A percentile compares a stretch with the other conserved stretches of the same genome.
Conservation (phyloP, 2,888 invertebrate species). For the Galerucella nymphaeae region DNA sequence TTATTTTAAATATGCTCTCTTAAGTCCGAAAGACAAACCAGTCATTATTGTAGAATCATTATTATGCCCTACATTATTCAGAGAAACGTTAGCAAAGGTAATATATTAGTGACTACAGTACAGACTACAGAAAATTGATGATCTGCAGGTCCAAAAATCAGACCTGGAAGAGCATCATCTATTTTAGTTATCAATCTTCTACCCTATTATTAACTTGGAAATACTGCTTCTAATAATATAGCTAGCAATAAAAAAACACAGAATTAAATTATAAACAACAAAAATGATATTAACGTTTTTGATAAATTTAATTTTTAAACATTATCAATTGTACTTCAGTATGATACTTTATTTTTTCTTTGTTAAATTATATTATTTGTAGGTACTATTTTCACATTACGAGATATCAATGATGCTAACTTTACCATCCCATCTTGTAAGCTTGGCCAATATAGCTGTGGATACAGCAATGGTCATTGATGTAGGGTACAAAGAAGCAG, state of each 20-base stretch:
- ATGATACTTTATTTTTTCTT: too few species aligned
- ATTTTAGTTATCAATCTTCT: too few species aligned
- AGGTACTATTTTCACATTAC: constrained; percentile 84
- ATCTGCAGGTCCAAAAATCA: too few species aligned
- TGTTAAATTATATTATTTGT: constrained; percentile 31
- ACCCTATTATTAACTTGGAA: too few species aligned
- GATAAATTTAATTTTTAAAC: too few species aligned
- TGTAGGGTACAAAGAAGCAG: constrained; percentile 87
- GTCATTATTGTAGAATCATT: constrained; percentile 93
- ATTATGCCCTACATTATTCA: constrained; percentile 81
- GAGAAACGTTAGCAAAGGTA: constrained; percentile 88
- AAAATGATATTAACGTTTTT: too few species aligned
- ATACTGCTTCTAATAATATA: too few species aligned
- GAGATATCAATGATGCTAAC: constrained; percentile 76
- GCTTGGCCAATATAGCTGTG: constrained; percentile 84
- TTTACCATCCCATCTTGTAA: constrained; percentile 87
- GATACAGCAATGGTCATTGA: constrained; percentile 87
- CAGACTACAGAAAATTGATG: too few species aligned
- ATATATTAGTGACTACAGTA: constrained; percentile 57
- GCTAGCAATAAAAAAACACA: too few species aligned
- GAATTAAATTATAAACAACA: too few species aligned
- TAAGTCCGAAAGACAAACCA: constrained; percentile 93
- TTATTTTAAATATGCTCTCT: constrained; percentile 91
- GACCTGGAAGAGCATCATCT: too few species aligned
- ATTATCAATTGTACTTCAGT: too few species aligned